These are phyloP conservation scores for Gobius niger DNA, from an alignment of 2,113 vertebrate species.

Conservation along the genomic window DNA sequence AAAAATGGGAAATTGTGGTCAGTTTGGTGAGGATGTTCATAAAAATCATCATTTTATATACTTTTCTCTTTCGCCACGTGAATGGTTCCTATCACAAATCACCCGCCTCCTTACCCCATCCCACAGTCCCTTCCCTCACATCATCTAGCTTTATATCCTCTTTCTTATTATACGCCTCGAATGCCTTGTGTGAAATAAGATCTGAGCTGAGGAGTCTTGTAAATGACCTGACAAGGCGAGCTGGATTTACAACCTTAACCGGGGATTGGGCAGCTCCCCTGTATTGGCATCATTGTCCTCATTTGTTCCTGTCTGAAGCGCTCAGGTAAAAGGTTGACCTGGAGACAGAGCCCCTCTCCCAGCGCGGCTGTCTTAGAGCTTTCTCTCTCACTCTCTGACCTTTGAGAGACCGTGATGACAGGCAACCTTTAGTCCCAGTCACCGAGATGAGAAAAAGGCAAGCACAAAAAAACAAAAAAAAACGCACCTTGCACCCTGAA, in stretches of 20 bases:
- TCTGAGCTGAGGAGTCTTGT: constrained; percentile 7
- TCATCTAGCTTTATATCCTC: constrained; percentile 1
- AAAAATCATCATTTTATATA: background rate
- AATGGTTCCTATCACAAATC: background rate
- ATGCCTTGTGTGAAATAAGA: constrained; percentile 8
- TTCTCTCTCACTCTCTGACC: constrained; percentile 49
- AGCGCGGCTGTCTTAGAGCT: constrained; percentile 39
- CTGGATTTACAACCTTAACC: constrained; percentile 12
- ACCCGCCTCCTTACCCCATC: background rate
- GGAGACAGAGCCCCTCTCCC: constrained; percentile 37
- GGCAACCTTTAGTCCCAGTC: constrained; percentile 48
- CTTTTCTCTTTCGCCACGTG: background rate
- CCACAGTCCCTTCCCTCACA: background rate
- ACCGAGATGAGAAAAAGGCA: constrained; percentile 9
- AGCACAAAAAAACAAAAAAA: background rate
- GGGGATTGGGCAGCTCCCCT: constrained; percentile 2
- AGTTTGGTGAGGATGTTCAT: too few species aligned
- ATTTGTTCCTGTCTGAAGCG: constrained; percentile 46
- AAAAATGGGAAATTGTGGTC: too few species aligned
- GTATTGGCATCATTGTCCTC: background rate
- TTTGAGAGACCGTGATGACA: constrained; percentile 56
- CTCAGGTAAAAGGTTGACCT: constrained; percentile 38
- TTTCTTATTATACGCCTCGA: background rate
- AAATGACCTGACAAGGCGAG: constrained; percentile 12
- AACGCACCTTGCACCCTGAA: background rate